phyloP scores from a whole-genome alignment of 2,797 vertebrate species.

The Halcyon badia region DNA sequence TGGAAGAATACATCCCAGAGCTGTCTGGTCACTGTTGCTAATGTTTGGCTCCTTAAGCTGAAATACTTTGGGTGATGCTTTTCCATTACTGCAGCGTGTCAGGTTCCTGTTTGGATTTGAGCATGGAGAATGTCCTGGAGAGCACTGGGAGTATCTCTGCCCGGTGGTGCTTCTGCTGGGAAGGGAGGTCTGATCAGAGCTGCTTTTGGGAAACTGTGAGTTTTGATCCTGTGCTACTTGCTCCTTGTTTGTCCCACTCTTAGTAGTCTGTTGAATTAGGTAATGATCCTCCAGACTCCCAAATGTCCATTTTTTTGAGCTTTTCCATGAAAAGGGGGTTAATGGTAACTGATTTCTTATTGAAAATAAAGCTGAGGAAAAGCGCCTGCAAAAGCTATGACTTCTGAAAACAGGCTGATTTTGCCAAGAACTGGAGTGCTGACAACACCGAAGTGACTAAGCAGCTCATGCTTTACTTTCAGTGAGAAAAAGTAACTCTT shows the following conservation, averaged over 20 bases:
- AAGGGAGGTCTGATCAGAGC: neutral
- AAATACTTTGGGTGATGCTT: neutral
- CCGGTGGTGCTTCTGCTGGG: neutral
- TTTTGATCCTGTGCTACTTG: neutral
- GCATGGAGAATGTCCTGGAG: neutral
- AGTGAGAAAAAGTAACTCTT: neutral
- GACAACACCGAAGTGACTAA: constrained; percentile 26
- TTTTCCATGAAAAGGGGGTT: neutral
- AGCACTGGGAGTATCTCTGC: neutral
- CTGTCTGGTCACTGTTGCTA: neutral
- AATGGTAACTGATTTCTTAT: neutral
- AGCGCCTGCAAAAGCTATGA: neutral
- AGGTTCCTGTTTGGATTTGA: constrained; percentile 3
- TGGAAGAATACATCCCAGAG: neutral
- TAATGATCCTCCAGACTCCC: neutral
- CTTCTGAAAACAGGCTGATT: neutral
- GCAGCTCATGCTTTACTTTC: neutral
- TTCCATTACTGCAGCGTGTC: neutral
- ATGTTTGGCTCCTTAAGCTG: neutral
- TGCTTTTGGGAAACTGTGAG: neutral
- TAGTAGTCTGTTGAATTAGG: neutral
- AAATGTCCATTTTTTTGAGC: neutral
- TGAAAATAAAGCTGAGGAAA: constrained; percentile 17
- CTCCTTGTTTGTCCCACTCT: neutral
- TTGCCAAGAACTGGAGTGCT: neutral